Evolutionary conservation across 1,140 invertebrate species (phyloP), one percentile per base, ranked within the genome.

Genomic region (Drosophila oshimai): DNA sequence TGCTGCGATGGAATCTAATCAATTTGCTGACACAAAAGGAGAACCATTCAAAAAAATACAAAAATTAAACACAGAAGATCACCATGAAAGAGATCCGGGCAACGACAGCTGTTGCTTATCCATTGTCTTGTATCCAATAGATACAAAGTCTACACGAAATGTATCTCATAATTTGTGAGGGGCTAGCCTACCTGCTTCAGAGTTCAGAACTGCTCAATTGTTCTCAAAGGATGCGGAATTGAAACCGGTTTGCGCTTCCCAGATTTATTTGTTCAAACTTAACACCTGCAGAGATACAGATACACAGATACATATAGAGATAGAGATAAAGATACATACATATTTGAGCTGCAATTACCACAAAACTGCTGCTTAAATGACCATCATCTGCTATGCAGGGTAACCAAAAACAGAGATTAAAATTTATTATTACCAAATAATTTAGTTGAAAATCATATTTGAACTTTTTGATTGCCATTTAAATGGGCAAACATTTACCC

Each of bases 121-220:
- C 28, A 60, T 62, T 62, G 58, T 60, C 34, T 58, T 20, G 53
- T 41, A 36, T 62, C 54, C 41, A 34, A 34, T 60, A 44, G 58
- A 61, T 61, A 33, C 15, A 22, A 18, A 24, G n/a, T 20, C 18
- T 22, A 7, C 13, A 31, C 33, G 57, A 57, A 61, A 28, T 62
- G 58, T 62, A 60, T 60, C 58, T 62, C 54, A 62, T 60, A 62
- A 44, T 60, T 58, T 22, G 37, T 42, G n/a, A 58, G 22, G 37
- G 58, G 58, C 28, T 24, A 28, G 57, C 4, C 24, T 62, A 62
- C 58, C 58, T 62, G 58, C 53, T n/a, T n/a, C n/a, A n/a, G n/a
- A n/a, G n/a, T n/a, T 39, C 17, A 17, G 12, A 29, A 61, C 17
- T 10, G 46, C 49, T 51, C 49, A 17, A 39, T 51, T 44, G 37